These are phyloP conservation scores for Elachura formosa DNA, from an alignment of 2,113 vertebrate species.

Conservation along the genomic window DNA sequence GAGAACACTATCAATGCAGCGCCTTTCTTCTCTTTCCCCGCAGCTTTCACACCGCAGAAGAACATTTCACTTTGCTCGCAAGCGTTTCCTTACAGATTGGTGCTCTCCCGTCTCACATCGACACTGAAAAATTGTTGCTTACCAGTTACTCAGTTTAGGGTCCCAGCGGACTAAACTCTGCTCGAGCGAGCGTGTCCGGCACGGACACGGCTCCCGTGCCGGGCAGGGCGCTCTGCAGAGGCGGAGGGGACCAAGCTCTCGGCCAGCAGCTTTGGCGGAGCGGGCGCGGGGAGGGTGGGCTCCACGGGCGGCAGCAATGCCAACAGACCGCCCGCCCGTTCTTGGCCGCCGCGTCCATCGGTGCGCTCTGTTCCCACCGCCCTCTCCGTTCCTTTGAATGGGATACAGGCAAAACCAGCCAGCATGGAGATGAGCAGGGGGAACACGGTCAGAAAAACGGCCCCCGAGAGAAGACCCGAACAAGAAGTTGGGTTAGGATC, in stretches of 20 bases:
- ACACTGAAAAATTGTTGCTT: neutral
- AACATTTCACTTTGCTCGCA: neutral
- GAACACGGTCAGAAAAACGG: neutral
- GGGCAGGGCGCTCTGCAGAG: neutral
- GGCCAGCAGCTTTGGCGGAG: neutral
- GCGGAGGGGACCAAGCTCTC: neutral
- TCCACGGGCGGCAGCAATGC: neutral
- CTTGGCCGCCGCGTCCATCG: fast-evolving
- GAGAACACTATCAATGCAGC: neutral
- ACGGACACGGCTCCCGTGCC: neutral
- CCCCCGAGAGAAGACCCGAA: neutral
- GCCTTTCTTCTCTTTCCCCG: neutral
- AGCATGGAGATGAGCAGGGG: neutral
- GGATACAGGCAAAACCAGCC: neutral
- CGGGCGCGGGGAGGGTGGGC: neutral
- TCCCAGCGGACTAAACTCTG: neutral
- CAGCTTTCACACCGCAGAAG: fast-evolving
- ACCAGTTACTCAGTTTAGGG: no score
- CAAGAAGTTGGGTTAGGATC: neutral
- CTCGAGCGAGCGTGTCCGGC: neutral
- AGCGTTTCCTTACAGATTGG: neutral
- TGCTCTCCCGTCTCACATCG: fast-evolving
- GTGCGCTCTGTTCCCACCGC: fast-evolving
- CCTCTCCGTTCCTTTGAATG: neutral
- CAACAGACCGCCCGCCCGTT: fast-evolving